Conservation (phyloP, 2,888 invertebrate species). For the Schrankia costaestrigalis region DNA sequence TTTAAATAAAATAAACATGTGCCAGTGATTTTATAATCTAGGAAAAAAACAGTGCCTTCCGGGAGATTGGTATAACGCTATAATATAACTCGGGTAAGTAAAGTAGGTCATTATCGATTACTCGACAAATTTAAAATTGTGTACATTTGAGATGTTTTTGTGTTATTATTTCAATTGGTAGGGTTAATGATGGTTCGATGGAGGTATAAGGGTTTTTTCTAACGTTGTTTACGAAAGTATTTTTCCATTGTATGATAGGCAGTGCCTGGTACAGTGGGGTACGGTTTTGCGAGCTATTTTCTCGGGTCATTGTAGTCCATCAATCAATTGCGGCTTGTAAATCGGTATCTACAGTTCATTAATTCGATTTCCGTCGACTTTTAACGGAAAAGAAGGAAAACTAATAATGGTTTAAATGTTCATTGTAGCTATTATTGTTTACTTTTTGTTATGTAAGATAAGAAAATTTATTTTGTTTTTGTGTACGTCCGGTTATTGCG, state of each 20-base stretch:
- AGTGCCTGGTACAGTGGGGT: constrained; percentile 46
- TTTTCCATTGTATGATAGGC: constrained; percentile 38
- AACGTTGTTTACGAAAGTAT: constrained; percentile 62
- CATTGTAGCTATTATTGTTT: too few species aligned
- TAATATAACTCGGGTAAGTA: constrained; percentile 52
- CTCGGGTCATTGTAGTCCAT: constrained; percentile 19
- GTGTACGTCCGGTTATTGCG: too few species aligned
- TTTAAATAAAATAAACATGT: constrained; percentile 53
- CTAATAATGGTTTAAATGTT: background rate
- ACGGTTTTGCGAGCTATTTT: constrained; percentile 24
- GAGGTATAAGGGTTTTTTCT: constrained; percentile 55
- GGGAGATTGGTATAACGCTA: constrained; percentile 41
- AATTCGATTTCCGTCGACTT: constrained; percentile 4
- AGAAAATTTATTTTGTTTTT: too few species aligned
- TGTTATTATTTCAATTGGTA: constrained; percentile 27
- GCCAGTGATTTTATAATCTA: constrained; percentile 44
- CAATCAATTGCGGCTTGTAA: constrained; percentile 24
- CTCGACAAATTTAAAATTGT: constrained; percentile 28
- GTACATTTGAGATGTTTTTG: constrained; percentile 23
- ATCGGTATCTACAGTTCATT: constrained; percentile 15
- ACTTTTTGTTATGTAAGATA: too few species aligned
- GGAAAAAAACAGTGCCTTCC: constrained; percentile 58
- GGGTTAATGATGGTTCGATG: constrained; percentile 39
- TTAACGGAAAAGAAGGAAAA: background rate
- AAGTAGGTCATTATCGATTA: constrained; percentile 45